Evolutionary conservation across 2,797 vertebrate genomes (phyloP).

Genomic region (Monodelphis domestica): DNA sequence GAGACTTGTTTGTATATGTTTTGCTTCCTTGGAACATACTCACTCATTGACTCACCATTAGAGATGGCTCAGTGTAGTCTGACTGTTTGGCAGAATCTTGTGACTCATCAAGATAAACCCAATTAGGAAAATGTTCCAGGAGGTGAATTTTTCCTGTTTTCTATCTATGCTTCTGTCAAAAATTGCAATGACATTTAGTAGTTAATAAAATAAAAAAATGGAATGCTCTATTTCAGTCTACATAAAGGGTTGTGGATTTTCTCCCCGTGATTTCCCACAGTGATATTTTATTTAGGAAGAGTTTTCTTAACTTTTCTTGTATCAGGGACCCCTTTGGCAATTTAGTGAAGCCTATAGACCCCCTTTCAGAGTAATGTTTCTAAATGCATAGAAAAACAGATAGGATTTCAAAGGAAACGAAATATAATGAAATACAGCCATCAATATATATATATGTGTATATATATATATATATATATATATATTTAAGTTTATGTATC

Average conservation of each 20-base stretch:
- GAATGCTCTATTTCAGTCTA: conserved; percentile 78
- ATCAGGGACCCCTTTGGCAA: background rate
- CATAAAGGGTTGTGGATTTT: conserved; percentile 37
- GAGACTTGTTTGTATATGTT: conserved; percentile 81
- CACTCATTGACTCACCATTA: conserved; percentile 58
- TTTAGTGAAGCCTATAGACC: background rate
- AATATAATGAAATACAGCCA: background rate
- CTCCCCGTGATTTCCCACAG: background rate
- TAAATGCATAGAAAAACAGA: background rate
- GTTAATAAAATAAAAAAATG: conserved; percentile 83
- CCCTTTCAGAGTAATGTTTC: background rate
- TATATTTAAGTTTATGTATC: background rate
- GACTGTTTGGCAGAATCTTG: conserved; percentile 74
- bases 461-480: background rate
- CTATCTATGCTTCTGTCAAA: conserved; percentile 80
- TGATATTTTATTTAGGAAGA: background rate
- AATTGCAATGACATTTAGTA: conserved; percentile 75
- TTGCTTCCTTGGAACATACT: conserved; percentile 79
- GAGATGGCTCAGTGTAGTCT: conserved; percentile 74
- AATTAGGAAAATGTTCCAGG: conserved; percentile 71
- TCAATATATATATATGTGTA: background rate
- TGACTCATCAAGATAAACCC: conserved; percentile 76
- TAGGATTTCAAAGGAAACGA: background rate
- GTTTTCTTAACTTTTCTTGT: background rate
- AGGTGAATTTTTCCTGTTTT: conserved; percentile 75